A percentile compares a stretch with the other conserved stretches of the same genome.
Evolutionary conservation across 2,113 vertebrate species (phyloP).

Genomic region (Ciconia boyciana): DNA sequence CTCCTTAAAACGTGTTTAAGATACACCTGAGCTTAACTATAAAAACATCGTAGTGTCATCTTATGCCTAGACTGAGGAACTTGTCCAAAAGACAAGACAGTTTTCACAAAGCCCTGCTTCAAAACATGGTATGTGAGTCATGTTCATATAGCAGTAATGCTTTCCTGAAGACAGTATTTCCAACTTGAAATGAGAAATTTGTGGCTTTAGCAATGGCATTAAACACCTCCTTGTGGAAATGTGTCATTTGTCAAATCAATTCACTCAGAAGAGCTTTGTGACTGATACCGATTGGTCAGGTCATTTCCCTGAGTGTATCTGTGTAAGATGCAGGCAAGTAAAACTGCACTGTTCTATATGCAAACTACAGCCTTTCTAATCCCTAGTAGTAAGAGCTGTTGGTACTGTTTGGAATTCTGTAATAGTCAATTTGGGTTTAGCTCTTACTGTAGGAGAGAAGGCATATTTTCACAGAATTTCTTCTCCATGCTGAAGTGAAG

Average conservation of each 20-base stretch:
- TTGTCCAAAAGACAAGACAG: not conserved
- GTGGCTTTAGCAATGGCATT: not conserved
- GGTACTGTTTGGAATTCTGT: not conserved
- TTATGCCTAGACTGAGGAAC: not conserved
- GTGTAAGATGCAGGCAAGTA: accelerated
- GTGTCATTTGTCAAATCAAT: not conserved
- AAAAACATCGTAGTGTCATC: not conserved
- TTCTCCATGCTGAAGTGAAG: not conserved
- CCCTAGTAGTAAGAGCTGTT: not conserved
- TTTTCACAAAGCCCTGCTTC: not conserved
- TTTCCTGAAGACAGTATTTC: not conserved
- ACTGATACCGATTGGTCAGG: not conserved
- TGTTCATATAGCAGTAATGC: not conserved
- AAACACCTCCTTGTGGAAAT: not conserved
- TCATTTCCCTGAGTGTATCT: not conserved
- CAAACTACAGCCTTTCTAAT: not conserved
- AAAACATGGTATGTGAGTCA: not conserved
- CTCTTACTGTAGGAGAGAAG: not conserved
- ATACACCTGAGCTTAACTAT: not conserved
- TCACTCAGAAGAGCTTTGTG: not conserved
- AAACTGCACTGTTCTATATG: not conserved
- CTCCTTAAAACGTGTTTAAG: not conserved
- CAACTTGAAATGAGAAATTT: not conserved
- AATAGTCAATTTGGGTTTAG: not conserved
- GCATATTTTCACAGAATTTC: not conserved